Evolutionary conservation across 2,888 invertebrate species (phyloP), one percentile per base, ranked within the genome.

Genomic region (Xestia xanthographa): DNA sequence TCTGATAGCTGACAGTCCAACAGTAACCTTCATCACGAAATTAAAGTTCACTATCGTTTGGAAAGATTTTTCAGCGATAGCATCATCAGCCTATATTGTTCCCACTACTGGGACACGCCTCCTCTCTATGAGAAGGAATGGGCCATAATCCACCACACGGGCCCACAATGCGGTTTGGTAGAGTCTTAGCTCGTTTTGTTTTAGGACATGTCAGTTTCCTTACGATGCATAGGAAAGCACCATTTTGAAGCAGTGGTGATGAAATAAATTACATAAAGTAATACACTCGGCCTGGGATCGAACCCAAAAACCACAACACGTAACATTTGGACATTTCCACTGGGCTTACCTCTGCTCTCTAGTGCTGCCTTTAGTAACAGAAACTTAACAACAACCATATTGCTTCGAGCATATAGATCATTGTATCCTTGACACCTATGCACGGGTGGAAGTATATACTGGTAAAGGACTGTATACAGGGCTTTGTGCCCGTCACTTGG

Each of bases 401-500:
- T 38, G 2, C 0, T 22, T 1, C 22, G 38, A 0, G 9, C 38
- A 62, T 22, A 11, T 38, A 22, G 12, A 12, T 38, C 20, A 14
- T 2, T 14, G 8, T 14, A 0, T 41, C 5, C n/a, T n/a, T 63
- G 22, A 41, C n/a, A 41, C 38, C 62, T n/a, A n/a, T 41, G 14
- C 6, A 14, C 6, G 6, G 22, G n/a, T 41, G 22, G n/a, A n/a
- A n/a, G 22, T n/a, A 3, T 12, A 8, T 26, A 58, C 58, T 58
- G 17, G 17, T 29, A 8, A 8, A 41, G 62, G 12, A 14, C 22
- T 34, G 60, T 60, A 22, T 34, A 34, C 41, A 62, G 53, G 29
- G 56, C 63, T 84, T 84, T 78, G 66, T 67, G 63, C 22, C 41
- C 3, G 62, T 69, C 20, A 60, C 65, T 63, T 48, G 34, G 20